These are phyloP conservation scores for Parnassius apollo DNA, from an alignment of 2,888 invertebrate genomes.

Conservation along the genomic window DNA sequence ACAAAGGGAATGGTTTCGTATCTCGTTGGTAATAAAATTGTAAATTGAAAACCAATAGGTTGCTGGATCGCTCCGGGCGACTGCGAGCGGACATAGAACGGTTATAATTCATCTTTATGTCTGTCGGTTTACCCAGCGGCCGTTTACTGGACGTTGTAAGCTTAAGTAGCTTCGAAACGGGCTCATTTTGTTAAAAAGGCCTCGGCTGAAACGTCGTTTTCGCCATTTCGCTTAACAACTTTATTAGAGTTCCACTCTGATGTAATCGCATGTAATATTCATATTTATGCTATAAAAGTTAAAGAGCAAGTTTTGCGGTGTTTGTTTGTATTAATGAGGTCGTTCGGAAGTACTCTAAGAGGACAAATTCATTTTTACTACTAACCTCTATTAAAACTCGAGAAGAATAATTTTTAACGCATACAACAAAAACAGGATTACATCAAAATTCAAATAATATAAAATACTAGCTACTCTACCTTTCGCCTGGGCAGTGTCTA, in stretches of 20 bases:
- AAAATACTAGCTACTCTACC: too few species aligned
- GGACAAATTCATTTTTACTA: background rate
- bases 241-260: slow-evolving; percentile 3
- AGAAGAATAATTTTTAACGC: too few species aligned
- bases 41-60: slow-evolving; percentile 29
- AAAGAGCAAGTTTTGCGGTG: slow-evolving; percentile 1
- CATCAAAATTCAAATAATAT: too few species aligned
- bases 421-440: too few species aligned
- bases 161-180: slow-evolving; percentile 35
- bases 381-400: background rate
- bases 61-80: slow-evolving; percentile 13
- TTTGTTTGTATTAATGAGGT: slow-evolving; percentile 13
- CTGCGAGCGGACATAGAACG: slow-evolving; percentile 29
- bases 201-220: slow-evolving; percentile 7
- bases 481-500: too few species aligned
- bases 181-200: slow-evolving; percentile 33
- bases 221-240: slow-evolving; percentile 5
- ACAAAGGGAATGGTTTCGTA: slow-evolving; percentile 30
- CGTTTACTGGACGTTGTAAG: slow-evolving; percentile 35
- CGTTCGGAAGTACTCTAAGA: background rate
- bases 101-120: slow-evolving; percentile 37
- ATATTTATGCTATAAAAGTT: slow-evolving; percentile 2
- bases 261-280: slow-evolving; percentile 22
- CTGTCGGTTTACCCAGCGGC: slow-evolving; percentile 34
- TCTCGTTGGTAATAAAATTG: slow-evolving; percentile 32